These are phyloP conservation scores for Clinocottus analis DNA, from an alignment of 2,113 vertebrate genomes.

Conservation along the genomic window DNA sequence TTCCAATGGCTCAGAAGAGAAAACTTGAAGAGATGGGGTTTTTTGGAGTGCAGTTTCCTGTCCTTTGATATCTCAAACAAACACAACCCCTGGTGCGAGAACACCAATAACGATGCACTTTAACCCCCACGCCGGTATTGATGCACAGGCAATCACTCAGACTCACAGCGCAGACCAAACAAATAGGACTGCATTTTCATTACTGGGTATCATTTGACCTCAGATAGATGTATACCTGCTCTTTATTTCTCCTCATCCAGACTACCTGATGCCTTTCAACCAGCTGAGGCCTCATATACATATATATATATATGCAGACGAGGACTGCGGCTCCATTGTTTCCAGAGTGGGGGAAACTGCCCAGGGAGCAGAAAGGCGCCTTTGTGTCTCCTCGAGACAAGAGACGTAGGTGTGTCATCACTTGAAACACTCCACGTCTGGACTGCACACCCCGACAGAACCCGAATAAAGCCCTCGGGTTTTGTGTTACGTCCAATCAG, in stretches of 20 bases:
- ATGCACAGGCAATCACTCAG: conserved; percentile 5
- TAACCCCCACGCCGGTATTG: conserved; percentile 22
- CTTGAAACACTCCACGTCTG: conserved; percentile 64
- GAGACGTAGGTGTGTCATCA: conserved; percentile 54
- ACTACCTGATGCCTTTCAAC: conserved; percentile 16
- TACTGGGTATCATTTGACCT: not conserved
- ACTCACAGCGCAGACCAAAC: not conserved
- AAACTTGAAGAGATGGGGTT: not conserved
- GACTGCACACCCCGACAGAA: conserved; percentile 44
- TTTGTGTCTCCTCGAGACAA: conserved; percentile 68
- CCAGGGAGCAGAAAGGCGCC: conserved; percentile 51
- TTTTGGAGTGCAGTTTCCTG: not conserved
- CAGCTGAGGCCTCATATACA: not conserved
- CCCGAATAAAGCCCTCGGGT: conserved; percentile 64
- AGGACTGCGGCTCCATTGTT: conserved; percentile 52
- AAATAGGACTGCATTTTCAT: not conserved
- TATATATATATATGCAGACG: not conserved
- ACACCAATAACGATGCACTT: conserved; percentile 18
- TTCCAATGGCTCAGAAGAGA: not conserved
- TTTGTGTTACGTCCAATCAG: conserved; percentile 68
- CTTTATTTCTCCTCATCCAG: not conserved
- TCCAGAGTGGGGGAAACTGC: conserved; percentile 41
- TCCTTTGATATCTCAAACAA: conserved; percentile 47
- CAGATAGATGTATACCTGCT: not conserved
- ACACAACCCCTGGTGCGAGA: conserved; percentile 35